phyloP scores from a whole-genome alignment of 1,140 invertebrate genomes.

The Tetraneura akinire region DNA sequence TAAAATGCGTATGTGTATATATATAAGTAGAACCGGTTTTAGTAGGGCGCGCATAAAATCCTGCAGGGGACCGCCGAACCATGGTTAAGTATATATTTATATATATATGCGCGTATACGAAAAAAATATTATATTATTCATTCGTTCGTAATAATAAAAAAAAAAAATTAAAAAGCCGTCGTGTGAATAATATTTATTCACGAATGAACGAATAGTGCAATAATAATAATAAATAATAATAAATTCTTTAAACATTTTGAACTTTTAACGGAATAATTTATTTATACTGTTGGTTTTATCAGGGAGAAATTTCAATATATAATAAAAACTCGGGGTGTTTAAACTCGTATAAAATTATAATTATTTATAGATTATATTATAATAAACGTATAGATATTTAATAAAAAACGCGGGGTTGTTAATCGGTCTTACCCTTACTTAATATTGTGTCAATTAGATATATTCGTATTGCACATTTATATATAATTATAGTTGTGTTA shows the following conservation, averaged over 20 bases:
- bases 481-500: too few species aligned
- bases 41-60: constrained; percentile 26
- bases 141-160: background rate
- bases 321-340: too few species aligned
- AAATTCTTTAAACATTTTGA: too few species aligned
- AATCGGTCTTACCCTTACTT: too few species aligned
- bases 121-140: constrained; percentile 35
- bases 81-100: background rate
- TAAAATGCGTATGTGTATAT: constrained; percentile 31
- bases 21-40: constrained; percentile 48
- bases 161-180: background rate
- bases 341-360: background rate
- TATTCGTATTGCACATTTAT: too few species aligned
- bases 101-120: constrained; percentile 1
- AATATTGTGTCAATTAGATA: too few species aligned
- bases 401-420: too few species aligned
- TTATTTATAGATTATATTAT: background rate
- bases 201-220: too few species aligned
- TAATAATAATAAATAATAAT: constrained; percentile 6
- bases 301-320: too few species aligned
- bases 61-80: background rate
- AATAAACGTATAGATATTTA: background rate
- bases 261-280: too few species aligned
- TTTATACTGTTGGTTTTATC: too few species aligned
- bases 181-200: background rate